Evolutionary conservation across 2,113 vertebrate genomes (phyloP).

Genomic region (Aleadryas rufinucha): DNA sequence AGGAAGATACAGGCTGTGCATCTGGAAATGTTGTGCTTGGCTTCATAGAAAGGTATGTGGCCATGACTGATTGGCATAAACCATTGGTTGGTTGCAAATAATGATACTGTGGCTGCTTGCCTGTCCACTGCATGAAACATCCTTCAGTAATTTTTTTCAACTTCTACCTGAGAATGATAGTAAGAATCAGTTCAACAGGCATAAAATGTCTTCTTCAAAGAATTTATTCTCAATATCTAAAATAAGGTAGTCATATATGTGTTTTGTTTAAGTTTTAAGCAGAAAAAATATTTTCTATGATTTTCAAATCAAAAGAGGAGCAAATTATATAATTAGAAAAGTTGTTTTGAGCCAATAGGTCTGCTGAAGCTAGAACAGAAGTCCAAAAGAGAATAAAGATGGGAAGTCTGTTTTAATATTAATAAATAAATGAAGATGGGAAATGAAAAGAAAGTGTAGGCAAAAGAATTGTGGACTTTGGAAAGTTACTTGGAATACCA

Average conservation of each 20-base stretch:
- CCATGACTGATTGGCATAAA: neutral
- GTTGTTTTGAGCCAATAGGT: neutral
- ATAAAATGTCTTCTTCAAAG: neutral
- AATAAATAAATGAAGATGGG: neutral
- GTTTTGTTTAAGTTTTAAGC: neutral
- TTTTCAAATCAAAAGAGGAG: neutral
- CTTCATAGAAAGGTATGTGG: neutral
- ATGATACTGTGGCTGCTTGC: neutral
- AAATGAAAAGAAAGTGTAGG: neutral
- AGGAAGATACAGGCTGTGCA: neutral
- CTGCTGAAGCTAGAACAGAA: neutral
- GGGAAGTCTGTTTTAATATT: neutral
- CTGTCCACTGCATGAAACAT: neutral
- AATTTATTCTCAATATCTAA: neutral
- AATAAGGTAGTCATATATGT: neutral
- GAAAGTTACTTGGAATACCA: neutral
- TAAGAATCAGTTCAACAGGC: neutral
- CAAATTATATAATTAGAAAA: neutral
- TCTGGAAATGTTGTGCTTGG: neutral
- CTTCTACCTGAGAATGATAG: neutral
- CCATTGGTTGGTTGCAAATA: neutral
- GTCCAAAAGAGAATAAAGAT: neutral
- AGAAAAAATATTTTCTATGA: neutral
- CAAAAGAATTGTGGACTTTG: neutral
- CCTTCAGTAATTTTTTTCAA: neutral